Conservation (phyloP, 2,888 invertebrate species). For the Mellilla xanthometata region DNA sequence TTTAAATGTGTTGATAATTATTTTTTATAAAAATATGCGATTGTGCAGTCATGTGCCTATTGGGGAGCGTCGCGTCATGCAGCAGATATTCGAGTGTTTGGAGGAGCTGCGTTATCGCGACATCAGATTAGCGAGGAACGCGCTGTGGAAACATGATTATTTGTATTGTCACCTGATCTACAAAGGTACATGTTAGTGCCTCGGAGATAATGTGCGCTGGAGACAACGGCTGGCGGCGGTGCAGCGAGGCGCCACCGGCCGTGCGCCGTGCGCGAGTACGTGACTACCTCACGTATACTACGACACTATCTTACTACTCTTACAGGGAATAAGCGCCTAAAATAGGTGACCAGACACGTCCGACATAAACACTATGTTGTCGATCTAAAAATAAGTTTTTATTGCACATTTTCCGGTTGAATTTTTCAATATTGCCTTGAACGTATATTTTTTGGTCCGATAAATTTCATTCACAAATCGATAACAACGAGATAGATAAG, state of each 20-base stretch:
- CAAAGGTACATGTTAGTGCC: constrained; percentile 60
- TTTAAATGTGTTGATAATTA: constrained; percentile 7
- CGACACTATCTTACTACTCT: constrained; percentile 39
- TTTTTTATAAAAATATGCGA: constrained; percentile 2
- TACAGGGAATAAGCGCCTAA: constrained; percentile 45
- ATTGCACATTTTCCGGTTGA: background rate
- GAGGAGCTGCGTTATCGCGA: constrained; percentile 51
- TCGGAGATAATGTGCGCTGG: constrained; percentile 47
- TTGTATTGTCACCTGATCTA: constrained; percentile 71
- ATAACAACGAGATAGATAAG: too few species aligned
- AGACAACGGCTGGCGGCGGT: constrained; percentile 9
- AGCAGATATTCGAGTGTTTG: constrained; percentile 52
- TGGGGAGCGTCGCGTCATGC: constrained; percentile 43
- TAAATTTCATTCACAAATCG: constrained; percentile 14
- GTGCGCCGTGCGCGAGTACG: constrained; percentile 45
- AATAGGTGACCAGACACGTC: constrained; percentile 50
- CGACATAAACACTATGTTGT: constrained; percentile 21
- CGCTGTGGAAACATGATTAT: constrained; percentile 67
- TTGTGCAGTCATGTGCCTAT: constrained; percentile 18
- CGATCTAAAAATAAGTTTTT: constrained; percentile 1
- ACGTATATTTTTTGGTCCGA: background rate
- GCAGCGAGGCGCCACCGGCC: constrained; percentile 15
- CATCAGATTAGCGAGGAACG: constrained; percentile 69
- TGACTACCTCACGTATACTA: constrained; percentile 69
- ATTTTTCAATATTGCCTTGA: constrained; percentile 1